A percentile compares a stretch with the other conserved stretches of the same genome.
Conservation (phyloP, 1,140 invertebrate genomes). For the Saccostrea glomerata region DNA sequence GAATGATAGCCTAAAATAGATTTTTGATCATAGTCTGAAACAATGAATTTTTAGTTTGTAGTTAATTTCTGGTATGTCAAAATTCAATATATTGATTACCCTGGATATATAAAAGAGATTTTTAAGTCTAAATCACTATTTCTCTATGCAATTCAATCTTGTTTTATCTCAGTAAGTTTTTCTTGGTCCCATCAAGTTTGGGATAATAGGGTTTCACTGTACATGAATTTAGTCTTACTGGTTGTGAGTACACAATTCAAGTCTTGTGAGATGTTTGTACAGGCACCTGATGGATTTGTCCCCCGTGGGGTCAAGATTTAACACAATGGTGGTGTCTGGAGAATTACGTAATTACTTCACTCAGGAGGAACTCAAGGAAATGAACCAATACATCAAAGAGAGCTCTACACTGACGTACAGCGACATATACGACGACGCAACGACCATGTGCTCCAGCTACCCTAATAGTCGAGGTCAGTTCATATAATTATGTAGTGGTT, state of each 20-base stretch:
- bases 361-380: slow-evolving; percentile 67
- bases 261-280: background rate
- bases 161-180: no score
- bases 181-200: no score
- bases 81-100: no score
- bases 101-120: no score
- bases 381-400: slow-evolving; percentile 65
- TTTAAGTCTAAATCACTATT: no score
- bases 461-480: slow-evolving; percentile 67
- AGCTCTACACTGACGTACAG: slow-evolving; percentile 52
- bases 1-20: no score
- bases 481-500: background rate
- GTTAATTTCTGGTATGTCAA: no score
- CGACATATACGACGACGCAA: slow-evolving; percentile 67
- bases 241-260: background rate
- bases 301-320: slow-evolving; percentile 66
- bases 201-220: no score
- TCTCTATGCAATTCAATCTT: no score
- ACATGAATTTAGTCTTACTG: background rate
- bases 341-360: slow-evolving; percentile 70
- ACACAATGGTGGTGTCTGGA: slow-evolving; percentile 64
- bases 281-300: slow-evolving; percentile 72
- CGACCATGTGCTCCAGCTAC: slow-evolving; percentile 65
- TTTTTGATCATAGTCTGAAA: no score
- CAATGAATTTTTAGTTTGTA: background rate